Evolutionary conservation across 37 sponge, comb jelly and placozoan genomes (phyloP).

Genomic region (Ianthella basta): DNA sequence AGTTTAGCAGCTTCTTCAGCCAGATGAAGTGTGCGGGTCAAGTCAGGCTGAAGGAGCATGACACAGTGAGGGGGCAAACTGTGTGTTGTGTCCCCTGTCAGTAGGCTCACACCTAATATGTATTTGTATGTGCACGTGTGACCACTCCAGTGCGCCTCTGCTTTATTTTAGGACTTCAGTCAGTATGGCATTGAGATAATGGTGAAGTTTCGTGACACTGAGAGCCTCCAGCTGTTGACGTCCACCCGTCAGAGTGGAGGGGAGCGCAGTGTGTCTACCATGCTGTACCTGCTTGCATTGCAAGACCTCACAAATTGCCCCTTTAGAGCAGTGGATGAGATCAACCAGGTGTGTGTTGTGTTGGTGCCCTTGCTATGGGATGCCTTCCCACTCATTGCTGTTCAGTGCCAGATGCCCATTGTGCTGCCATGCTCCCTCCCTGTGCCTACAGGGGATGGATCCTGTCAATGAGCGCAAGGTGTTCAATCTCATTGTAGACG

Average conservation of each 20-base stretch:
- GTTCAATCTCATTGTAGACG: slow-evolving; percentile 89
- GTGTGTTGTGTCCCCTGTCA: not conserved
- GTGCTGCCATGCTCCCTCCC: not conserved
- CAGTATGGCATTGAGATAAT: slow-evolving; percentile 87
- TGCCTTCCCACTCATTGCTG: not conserved
- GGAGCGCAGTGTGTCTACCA: slow-evolving; percentile 97
- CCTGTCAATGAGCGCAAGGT: slow-evolving; percentile 91
- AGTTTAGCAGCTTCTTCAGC: slow-evolving; percentile 79
- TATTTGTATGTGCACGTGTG: too few relatives aligned
- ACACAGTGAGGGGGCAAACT: slow-evolving; percentile 11
- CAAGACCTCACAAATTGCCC: slow-evolving; percentile 94
- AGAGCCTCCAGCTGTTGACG: slow-evolving; percentile 88
- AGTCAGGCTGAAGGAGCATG: slow-evolving; percentile 71
- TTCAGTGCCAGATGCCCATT: too few relatives aligned
- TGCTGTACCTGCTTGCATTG: slow-evolving; percentile 97
- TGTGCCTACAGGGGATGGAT: slow-evolving; percentile 87
- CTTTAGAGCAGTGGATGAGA: slow-evolving; percentile 57
- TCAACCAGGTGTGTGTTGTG: not conserved
- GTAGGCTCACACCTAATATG: too few relatives aligned
- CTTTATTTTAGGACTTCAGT: slow-evolving; percentile 68
- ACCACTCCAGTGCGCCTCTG: not conserved
- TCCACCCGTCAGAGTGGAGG: slow-evolving; percentile 96
- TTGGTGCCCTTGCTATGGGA: not conserved
- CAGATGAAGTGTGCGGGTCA: slow-evolving; percentile 90
- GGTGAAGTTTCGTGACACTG: slow-evolving; percentile 91